Conservation (phyloP, 2,888 invertebrate genomes). For the Platycheirus rosarum region DNA sequence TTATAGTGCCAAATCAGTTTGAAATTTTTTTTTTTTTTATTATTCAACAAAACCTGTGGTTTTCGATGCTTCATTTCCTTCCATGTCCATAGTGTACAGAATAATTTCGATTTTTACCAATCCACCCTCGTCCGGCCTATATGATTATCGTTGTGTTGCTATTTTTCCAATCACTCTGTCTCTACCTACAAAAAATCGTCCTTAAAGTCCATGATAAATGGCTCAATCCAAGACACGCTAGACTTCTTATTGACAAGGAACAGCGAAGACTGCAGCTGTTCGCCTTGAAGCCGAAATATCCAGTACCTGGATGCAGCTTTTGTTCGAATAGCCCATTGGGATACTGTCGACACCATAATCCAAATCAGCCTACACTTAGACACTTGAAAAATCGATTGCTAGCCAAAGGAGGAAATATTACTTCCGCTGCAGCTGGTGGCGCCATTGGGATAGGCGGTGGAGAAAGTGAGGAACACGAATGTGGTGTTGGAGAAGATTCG, state of each 20-base stretch:
- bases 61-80: conserved; percentile 2
- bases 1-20: background rate
- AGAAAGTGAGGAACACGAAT: conserved; percentile 12
- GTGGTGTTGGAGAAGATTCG: conserved; percentile 38
- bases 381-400: conserved; percentile 78
- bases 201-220: conserved; percentile 81
- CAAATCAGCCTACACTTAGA: conserved; percentile 73
- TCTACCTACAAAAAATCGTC: conserved; percentile 81
- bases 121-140: conserved; percentile 71
- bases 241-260: conserved; percentile 78
- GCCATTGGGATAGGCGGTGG: background rate
- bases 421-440: conserved; percentile 7
- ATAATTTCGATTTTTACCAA: conserved; percentile 7
- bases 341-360: conserved; percentile 80
- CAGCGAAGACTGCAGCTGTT: conserved; percentile 66
- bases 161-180: conserved; percentile 82
- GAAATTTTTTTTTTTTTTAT: background rate
- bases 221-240: conserved; percentile 81
- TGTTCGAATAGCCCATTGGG: conserved; percentile 81
- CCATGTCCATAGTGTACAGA: background rate
- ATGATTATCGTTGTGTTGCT: conserved; percentile 82
- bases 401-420: conserved; percentile 23
- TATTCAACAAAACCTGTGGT: too few relatives aligned
- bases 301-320: conserved; percentile 78
- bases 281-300: conserved; percentile 57